Conservation (phyloP, 2,888 invertebrate species). For the Andrena bicolor region DNA sequence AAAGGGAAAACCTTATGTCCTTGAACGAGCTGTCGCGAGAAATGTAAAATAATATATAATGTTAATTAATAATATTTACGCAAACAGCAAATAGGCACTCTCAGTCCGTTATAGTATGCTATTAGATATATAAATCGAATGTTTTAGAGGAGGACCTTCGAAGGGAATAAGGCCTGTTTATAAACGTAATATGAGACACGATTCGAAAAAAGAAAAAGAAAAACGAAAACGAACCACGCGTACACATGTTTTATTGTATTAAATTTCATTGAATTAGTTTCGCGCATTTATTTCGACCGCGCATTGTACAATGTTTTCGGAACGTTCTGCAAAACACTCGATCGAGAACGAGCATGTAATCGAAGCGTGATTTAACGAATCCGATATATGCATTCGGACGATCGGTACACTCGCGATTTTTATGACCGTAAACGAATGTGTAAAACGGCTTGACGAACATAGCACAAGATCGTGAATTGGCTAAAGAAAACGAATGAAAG, state of each 20-base stretch:
- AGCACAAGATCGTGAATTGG: constrained; percentile 65
- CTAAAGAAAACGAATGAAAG: constrained; percentile 25
- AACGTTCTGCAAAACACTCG: constrained; percentile 13
- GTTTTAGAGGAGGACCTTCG: constrained; percentile 76
- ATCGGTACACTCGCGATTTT: constrained; percentile 26
- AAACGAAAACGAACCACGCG: constrained; percentile 43
- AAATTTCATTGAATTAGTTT: constrained; percentile 68
- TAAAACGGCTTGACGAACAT: constrained; percentile 69
- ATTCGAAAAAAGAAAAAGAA: constrained; percentile 52
- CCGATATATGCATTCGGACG: background rate
- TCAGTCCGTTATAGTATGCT: constrained; percentile 77
- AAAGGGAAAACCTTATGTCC: constrained; percentile 47
- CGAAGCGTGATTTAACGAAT: constrained; percentile 24
- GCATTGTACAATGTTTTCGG: constrained; percentile 33
- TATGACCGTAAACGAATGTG: constrained; percentile 50
- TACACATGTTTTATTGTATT: constrained; percentile 74
- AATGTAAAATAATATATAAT: constrained; percentile 84
- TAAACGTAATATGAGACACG: constrained; percentile 66
- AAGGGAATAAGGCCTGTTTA: constrained; percentile 77
- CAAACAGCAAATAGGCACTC: constrained; percentile 78
- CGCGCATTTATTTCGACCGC: constrained; percentile 44
- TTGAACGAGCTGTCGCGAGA: constrained; percentile 70
- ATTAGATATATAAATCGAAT: constrained; percentile 78
- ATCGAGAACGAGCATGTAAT: constrained; percentile 20
- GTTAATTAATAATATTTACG: constrained; percentile 79